Evolutionary conservation across 2,797 vertebrate genomes (phyloP).

Genomic region (Zenarchopterus dispar): DNA sequence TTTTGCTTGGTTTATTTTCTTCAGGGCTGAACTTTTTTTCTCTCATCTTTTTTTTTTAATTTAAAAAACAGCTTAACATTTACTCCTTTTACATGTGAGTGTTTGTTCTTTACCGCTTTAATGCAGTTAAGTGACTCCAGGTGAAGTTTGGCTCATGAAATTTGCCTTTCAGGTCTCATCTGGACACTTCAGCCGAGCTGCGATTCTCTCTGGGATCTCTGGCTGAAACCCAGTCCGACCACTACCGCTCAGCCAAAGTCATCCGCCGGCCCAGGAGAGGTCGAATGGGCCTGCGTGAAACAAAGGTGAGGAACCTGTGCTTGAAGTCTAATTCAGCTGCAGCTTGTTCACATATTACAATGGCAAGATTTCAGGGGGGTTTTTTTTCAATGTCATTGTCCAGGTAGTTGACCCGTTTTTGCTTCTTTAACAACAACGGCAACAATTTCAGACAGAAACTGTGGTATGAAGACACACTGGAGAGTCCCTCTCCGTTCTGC

Average conservation of each 20-base stretch:
- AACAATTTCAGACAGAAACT: no score
- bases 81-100: background rate
- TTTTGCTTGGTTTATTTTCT: conserved; percentile 21
- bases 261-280: conserved; percentile 92
- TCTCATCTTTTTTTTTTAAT: conserved; percentile 2
- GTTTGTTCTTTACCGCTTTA: background rate
- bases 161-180: conserved; percentile 85
- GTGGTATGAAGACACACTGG: no score
- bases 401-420: background rate
- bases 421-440: background rate
- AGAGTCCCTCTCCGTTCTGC: no score
- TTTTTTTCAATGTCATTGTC: background rate
- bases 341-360: background rate
- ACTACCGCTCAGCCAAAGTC: conserved; percentile 94
- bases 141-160: background rate
- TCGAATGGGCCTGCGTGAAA: conserved; percentile 89
- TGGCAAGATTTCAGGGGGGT: background rate
- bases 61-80: background rate
- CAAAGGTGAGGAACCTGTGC: conserved; percentile 83
- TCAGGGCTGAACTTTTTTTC: conserved; percentile 12
- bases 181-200: conserved; percentile 92
- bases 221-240: conserved; percentile 93
- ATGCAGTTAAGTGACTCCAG: background rate
- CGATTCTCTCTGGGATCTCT: conserved; percentile 94
- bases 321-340: background rate